Evolutionary conservation across 2,888 invertebrate genomes (phyloP).

Genomic region (Folsomia manolachei): DNA sequence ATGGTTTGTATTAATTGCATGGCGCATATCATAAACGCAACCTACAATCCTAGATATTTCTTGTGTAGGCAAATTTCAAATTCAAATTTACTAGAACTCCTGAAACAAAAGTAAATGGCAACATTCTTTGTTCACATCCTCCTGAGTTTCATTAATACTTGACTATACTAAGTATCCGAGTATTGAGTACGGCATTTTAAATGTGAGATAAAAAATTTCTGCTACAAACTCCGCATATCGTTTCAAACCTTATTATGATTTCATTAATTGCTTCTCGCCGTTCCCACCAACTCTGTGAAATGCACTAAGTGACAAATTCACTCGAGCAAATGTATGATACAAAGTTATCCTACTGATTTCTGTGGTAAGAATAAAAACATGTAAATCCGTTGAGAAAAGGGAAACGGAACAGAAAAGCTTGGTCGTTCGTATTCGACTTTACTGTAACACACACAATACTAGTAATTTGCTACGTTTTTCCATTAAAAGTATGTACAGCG

Average conservation of each 20-base stretch:
- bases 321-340: too few relatives aligned
- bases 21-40: constrained; percentile 25
- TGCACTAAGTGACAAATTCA: too few relatives aligned
- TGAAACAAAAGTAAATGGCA: constrained; percentile 1
- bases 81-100: not conserved
- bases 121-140: not conserved
- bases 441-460: too few relatives aligned
- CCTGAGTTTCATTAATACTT: not conserved
- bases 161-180: not conserved
- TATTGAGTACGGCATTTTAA: not conserved
- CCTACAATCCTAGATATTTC: constrained; percentile 47
- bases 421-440: too few relatives aligned
- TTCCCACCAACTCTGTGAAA: too few relatives aligned
- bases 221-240: not conserved
- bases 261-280: too few relatives aligned
- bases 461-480: too few relatives aligned
- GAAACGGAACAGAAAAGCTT: not conserved
- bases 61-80: not conserved
- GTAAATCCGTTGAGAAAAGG: too few relatives aligned
- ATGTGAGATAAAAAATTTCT: not conserved
- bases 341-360: too few relatives aligned
- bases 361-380: too few relatives aligned
- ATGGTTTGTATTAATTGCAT: constrained; percentile 29
- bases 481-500: too few relatives aligned
- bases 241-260: too few relatives aligned